A percentile compares a stretch with the other conserved stretches of the same genome.
phyloP scores from a whole-genome alignment of 2,888 invertebrate genomes.

The Eueremaeus valkanovi region DNA sequence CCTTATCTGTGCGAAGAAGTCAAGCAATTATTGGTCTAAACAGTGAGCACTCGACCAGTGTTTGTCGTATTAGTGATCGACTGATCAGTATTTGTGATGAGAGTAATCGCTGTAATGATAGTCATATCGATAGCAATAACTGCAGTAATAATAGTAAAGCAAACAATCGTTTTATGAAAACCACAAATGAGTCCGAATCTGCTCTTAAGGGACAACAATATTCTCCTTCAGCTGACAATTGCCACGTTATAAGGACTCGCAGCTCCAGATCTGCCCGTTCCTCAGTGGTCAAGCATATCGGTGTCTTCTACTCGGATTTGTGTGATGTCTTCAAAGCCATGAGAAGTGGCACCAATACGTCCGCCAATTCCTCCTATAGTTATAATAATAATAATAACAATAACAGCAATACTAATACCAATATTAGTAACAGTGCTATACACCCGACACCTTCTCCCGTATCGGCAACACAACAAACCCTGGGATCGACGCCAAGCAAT shows the following conservation, averaged over 20 bases:
- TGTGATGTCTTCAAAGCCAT: constrained; percentile 39
- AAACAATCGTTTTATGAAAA: constrained; percentile 13
- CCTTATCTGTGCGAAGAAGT: not conserved
- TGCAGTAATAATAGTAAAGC: not conserved
- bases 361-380: not conserved
- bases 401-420: not conserved
- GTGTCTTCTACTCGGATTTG: constrained; percentile 45
- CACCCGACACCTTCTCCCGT: not conserved
- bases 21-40: not conserved
- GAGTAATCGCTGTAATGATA: not conserved
- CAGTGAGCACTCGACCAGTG: not conserved
- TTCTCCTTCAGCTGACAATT: not conserved
- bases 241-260: constrained; percentile 39
- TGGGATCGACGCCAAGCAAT: not conserved
- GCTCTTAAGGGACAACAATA: constrained; percentile 9
- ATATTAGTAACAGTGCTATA: not conserved
- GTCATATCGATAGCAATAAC: no score
- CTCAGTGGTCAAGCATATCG: constrained; percentile 41
- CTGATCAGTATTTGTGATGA: not conserved
- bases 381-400: constrained; percentile 12
- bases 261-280: constrained; percentile 41
- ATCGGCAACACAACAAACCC: not conserved
- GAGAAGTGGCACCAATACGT: not conserved
- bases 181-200: not conserved
- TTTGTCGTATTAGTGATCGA: no score